A percentile compares a stretch with the other conserved stretches of the same genome.
Conservation (phyloP, 2,113 vertebrate species). For the Eptatretus burgeri region DNA sequence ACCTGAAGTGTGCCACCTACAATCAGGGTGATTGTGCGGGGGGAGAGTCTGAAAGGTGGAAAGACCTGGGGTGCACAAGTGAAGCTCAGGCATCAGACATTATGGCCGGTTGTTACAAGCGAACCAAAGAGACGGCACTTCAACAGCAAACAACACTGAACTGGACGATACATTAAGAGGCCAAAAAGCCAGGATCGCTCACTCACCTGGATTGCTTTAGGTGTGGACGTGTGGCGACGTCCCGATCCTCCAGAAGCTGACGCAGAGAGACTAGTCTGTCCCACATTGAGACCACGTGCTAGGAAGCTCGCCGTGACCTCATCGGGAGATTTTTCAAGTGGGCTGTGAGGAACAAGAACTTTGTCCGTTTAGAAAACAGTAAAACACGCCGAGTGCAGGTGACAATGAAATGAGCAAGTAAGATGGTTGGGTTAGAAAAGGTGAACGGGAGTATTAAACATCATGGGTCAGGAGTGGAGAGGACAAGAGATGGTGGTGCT, state of each 20-base stretch:
- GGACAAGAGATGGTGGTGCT: too few species aligned
- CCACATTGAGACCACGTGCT: constrained; percentile 33
- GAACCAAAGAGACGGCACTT: background rate
- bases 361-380: background rate
- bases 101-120: background rate
- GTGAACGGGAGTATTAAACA: too few species aligned
- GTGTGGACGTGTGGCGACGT: constrained; percentile 30
- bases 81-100: background rate
- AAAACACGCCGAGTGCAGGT: too few species aligned
- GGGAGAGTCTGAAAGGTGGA: constrained; percentile 50
- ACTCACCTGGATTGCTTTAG: constrained; percentile 53
- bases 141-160: background rate
- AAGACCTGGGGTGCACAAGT: constrained; percentile 32
- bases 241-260: constrained; percentile 28
- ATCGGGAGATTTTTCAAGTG: constrained; percentile 28
- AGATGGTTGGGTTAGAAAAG: too few species aligned
- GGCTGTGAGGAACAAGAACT: constrained; percentile 15
- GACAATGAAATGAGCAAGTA: too few species aligned
- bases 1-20: constrained; percentile 68
- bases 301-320: constrained; percentile 35
- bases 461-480: too few species aligned
- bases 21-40: constrained; percentile 48
- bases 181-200: background rate
- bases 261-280: constrained; percentile 50
- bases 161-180: background rate